Evolutionary conservation across 2,888 invertebrate genomes (phyloP), one percentile per base, ranked within the genome.

Genomic region (Drosophila formosana): DNA sequence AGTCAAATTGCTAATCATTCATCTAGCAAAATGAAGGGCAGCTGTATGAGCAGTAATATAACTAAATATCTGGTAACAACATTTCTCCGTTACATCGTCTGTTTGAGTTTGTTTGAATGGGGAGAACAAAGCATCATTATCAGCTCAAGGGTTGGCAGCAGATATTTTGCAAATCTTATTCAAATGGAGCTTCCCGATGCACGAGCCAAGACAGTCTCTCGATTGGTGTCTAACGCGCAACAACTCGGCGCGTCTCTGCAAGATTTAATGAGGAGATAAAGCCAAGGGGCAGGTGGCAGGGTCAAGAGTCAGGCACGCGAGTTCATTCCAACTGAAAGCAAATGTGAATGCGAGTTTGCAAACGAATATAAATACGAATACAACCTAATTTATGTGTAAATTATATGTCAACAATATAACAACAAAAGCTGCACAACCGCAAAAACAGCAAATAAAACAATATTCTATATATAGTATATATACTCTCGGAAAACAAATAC

Each of bases 201-300:
- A 50, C 25, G 26, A 56, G 28, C 13, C 39, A 7, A 37, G 57
- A 45, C 82, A 83, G 82, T 83, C 32, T 25, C 50, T 45, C 57
- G 47, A 37, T 51, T 61, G 71, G 63, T 72, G 72, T 74, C 82
- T 67, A 82, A 45, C 82, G 73, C 46, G 66, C 53, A 73, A 80
- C 82, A 84, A 51, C 81, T 62, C 51, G 34, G 7, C 66, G 60
- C 23, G 51, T 56, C 56, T 56, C 23, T 46, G 39, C 45, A 56
- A 61, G 49, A 52, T 64, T 62, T 71, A 68, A 73, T 79, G 66
- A 63, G 55, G 61, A 56, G 39, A 63, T 46, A 50, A 52, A 46
- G 3, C 9, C 39, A 46, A 69, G 23, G 39, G 26, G 9, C 32
- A n/a, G 23, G 55, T 9, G 28, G 18, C 9, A 13, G 3, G n/a